Conservation (phyloP, 2,113 vertebrate genomes). For the Parotia lawesii region DNA sequence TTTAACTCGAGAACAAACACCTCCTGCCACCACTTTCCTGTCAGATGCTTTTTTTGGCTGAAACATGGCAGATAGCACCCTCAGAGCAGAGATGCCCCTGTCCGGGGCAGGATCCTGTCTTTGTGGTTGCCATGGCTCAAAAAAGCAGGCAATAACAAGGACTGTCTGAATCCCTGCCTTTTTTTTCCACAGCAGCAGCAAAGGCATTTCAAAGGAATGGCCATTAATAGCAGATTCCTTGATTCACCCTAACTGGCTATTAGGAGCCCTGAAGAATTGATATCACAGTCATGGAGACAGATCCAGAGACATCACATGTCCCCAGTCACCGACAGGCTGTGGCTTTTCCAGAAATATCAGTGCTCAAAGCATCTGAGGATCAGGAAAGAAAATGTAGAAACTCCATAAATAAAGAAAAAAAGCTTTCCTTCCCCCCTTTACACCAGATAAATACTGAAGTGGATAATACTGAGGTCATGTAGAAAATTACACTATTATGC, state of each 20-base stretch:
- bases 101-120: background rate
- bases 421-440: background rate
- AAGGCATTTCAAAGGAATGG: background rate
- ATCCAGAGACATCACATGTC: background rate
- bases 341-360: background rate
- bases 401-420: background rate
- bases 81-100: background rate
- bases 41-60: background rate
- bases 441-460: background rate
- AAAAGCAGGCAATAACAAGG: background rate
- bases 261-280: background rate
- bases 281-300: background rate
- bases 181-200: background rate
- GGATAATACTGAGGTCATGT: background rate
- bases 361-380: background rate
- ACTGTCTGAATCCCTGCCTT: background rate
- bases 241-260: background rate
- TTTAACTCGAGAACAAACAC: background rate
- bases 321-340: background rate
- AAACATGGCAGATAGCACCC: background rate
- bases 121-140: background rate
- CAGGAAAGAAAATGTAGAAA: background rate
- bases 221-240: background rate
- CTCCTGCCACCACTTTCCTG: background rate
- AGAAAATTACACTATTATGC: background rate